phyloP scores from a whole-genome alignment of 35 echinoderm and acorn worm species.

The Ophioderma brevispina region DNA sequence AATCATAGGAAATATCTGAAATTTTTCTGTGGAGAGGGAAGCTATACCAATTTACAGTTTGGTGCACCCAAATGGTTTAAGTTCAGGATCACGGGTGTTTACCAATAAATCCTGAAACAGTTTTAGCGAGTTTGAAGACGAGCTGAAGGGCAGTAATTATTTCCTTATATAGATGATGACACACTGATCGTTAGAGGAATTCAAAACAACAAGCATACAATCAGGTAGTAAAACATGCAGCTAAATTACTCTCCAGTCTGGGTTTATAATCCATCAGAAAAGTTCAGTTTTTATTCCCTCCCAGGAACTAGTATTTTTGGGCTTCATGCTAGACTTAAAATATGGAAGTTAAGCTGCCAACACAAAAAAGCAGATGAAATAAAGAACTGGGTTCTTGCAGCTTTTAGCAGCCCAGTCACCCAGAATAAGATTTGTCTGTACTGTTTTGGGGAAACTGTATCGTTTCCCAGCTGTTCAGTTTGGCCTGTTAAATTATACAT shows the following conservation, averaged over 20 bases:
- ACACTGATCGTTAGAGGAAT: background rate
- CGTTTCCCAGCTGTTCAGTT: constrained; percentile 53
- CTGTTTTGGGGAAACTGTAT: constrained; percentile 57
- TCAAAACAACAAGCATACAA: background rate
- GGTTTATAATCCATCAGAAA: constrained; percentile 40
- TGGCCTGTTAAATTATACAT: constrained; percentile 70
- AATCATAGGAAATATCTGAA: constrained; percentile 56
- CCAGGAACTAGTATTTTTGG: constrained; percentile 39
- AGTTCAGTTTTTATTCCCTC: constrained; percentile 58
- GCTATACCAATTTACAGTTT: constrained; percentile 64
- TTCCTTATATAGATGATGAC: constrained; percentile 41
- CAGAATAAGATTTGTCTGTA: constrained; percentile 56
- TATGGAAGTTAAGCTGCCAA: no score
- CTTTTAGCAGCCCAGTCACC: constrained; percentile 4
- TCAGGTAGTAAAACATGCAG: background rate
- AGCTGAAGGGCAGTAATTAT: background rate
- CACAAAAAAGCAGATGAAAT: no score
- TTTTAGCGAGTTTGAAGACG: constrained; percentile 21
- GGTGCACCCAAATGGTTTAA: constrained; percentile 71
- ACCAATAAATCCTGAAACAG: constrained; percentile 68
- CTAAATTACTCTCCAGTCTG: background rate
- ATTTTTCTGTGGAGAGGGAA: constrained; percentile 52
- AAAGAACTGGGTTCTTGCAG: constrained; percentile 15
- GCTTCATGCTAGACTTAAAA: constrained; percentile 22
- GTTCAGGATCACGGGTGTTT: constrained; percentile 53